phyloP scores from a whole-genome alignment of 1,140 invertebrate species.

The Trachymyrmex cornetzi region DNA sequence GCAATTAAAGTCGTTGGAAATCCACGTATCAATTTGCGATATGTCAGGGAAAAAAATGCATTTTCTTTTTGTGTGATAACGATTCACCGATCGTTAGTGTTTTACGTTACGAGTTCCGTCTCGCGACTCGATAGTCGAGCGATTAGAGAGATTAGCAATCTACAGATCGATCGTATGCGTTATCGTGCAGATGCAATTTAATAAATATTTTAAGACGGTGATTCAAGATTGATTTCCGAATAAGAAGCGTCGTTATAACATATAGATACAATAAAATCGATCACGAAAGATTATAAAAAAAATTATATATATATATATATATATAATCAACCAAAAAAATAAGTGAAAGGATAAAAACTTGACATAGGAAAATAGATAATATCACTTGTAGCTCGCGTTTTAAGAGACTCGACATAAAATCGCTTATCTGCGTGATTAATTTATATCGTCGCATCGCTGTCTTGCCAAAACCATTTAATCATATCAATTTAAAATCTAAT shows the following conservation, averaged over 20 bases:
- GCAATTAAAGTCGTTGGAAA: background rate
- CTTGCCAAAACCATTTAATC: too few relatives aligned
- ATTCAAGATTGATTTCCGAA: background rate
- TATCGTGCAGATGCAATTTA: background rate
- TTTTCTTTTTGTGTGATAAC: background rate
- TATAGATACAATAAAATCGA: background rate
- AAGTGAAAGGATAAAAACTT: background rate
- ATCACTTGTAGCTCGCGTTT: background rate
- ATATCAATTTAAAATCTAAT: too few relatives aligned
- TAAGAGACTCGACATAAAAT: background rate
- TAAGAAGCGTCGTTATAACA: background rate
- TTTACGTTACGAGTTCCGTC: background rate
- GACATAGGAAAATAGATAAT: background rate
- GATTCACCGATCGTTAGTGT: background rate
- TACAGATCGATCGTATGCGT: constrained; percentile 41
- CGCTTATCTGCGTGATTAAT: background rate
- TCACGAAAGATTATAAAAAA: background rate
- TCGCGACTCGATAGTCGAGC: background rate
- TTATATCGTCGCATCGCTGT: background rate
- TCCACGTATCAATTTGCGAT: background rate
- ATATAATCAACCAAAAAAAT: background rate
- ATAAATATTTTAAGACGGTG: background rate
- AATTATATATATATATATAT: too few relatives aligned
- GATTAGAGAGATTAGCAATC: constrained; percentile 9
- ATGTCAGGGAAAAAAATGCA: background rate